Evolutionary conservation across 2,797 vertebrate genomes (phyloP), one percentile per base, ranked within the genome.

Genomic region (Anniella stebbinsi): DNA sequence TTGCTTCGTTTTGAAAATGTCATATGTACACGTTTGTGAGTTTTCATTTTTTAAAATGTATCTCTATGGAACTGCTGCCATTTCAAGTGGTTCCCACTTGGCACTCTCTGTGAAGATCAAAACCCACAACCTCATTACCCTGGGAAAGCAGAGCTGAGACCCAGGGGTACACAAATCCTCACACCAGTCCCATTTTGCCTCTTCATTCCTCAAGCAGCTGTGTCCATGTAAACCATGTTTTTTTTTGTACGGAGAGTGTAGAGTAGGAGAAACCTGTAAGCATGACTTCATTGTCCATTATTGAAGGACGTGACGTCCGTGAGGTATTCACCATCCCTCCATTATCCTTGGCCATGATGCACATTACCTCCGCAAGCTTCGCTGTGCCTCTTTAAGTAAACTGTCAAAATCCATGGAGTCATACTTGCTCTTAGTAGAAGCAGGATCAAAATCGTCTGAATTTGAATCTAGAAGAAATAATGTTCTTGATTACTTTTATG

Each of bases 351-450:
- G 95, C 88, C 95, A 94, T 95, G 95, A 95, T 94, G 95, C 98
- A 97, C 96, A 98, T 99, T 99, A 99, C 99, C 98, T 99, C 97
- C 98, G 98, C 97, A 99, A 98, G 97, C 99, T 99, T 97, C 98
- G 97, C 97, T 99, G 99, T 94, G 99, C 99, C 97, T 99, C 99
- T 96, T 97, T 98, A 95, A 99, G 98, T 98, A 99, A 99, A 98
- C 98, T 99, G 98, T 99, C 99, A 93, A 99, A 99, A 98, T 99
- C 99, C 98, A 99, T 98, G 96, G 98, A 99, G 98, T 99, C 99
- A 93, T 99, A 99, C 97, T 99, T 99, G 99, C 99, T 99, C 98
- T 99, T 99, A 94, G 98, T 98, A 96, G 98, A 99, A 97, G 99
- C 98, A 96, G 99, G 99, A 98, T 99, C 99, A 97, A 99, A 99